Conservation (phyloP, 1,140 invertebrate species). For the Macrotrachela quadricornifera region DNA sequence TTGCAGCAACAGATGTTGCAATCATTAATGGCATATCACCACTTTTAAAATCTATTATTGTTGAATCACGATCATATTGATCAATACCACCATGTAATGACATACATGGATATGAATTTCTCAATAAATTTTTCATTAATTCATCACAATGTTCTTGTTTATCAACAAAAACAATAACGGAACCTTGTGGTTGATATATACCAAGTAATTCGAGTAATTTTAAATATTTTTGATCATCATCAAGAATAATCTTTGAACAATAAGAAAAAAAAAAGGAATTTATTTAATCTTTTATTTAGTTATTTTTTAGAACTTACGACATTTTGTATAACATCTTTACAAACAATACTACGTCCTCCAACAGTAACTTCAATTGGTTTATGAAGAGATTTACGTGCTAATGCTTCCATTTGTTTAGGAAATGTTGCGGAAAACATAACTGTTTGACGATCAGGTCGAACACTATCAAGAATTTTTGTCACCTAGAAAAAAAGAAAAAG, state of each 20-base stretch:
- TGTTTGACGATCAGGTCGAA: conserved; percentile 84
- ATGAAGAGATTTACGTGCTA: conserved; percentile 71
- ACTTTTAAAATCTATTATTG: conserved; percentile 88
- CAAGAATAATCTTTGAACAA: conserved; percentile 57
- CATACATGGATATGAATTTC: conserved; percentile 77
- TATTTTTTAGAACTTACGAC: too few species aligned
- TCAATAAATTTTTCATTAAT: conserved; percentile 80
- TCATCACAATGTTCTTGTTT: conserved; percentile 92
- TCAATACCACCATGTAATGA: conserved; percentile 95
- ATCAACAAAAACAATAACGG: conserved; percentile 88
- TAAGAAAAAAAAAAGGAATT: too few species aligned
- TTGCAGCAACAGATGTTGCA: conserved; percentile 82
- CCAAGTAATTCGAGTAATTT: conserved; percentile 87
- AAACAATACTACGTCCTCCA: conserved; percentile 89
- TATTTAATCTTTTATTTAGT: too few species aligned
- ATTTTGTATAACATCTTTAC: conserved; percentile 90
- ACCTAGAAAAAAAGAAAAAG: too few species aligned
- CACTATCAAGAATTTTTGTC: conserved; percentile 89
- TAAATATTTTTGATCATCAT: conserved; percentile 91
- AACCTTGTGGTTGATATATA: conserved; percentile 73
- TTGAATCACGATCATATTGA: conserved; percentile 93
- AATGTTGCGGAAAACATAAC: conserved; percentile 98
- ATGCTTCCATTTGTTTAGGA: conserved; percentile 90
- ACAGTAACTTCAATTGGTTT: conserved; percentile 77
- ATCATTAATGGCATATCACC: conserved; percentile 51